Base-by-base conservation (phyloP, 2,797 vertebrate genomes). In the Ambastaia sidthimunki region DNA sequence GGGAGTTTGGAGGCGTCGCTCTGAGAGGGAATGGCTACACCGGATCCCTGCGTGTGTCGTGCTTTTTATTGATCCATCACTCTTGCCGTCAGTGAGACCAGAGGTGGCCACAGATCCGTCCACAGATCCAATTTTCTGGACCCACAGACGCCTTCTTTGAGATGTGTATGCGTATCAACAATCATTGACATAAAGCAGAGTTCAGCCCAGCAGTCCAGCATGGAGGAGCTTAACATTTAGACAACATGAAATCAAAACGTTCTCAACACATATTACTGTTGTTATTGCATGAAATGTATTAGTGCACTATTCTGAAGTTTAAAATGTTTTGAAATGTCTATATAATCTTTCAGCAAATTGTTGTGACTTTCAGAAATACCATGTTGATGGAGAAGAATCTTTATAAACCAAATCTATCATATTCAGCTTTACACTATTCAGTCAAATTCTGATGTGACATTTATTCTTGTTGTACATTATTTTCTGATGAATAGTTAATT, bases 121-220 rank as follows among this genome's bases (percentile, higher is more conserved):
- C 93, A 94, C 93, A 91, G 95, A 96, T 96, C 94, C 95, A 95
- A 94, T 96, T 96, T 95, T 95, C 93, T 93, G 94, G 94, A 93
- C 89, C 94, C 91, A 89, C 90, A 95, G 95, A 95, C 93, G 94
- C 94, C 92, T 95, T 91, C 89, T 87, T 89, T 76, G 12, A 85
- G 87, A 89, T 9, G 7, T 41, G 52, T 57, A 89, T 85, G 87
- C 78, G 73, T 89, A 89, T 75, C 13, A 73, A 19, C 74, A 55
- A 10, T 19, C 41, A 71, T 63, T n/a, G 1, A 55, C 41, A 12
- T 62, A 44, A 63, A 63, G 10, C 55, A 31, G 25, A 48, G 16
- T 59, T 47, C 21, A 47, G 25, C 57, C 3, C 5, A 12, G 50
- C 23, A 67, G n/a, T 28, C 7, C 37, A 59, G n/a, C 25, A 7